Base-by-base conservation (phyloP, 2,888 invertebrate species). In the Ornithoptera priamus region DNA sequence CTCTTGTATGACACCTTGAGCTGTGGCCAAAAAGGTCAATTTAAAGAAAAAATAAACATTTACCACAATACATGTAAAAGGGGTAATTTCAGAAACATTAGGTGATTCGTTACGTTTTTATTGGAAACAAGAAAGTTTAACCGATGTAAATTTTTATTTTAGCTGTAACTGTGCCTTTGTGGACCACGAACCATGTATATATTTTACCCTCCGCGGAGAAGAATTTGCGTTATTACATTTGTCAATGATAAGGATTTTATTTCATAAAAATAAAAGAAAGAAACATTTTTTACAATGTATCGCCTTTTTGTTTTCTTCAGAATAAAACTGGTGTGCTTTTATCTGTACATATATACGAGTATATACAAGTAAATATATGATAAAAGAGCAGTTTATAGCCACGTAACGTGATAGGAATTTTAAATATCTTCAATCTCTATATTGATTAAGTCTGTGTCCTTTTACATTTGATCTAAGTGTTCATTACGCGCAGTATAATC, bases 371-470 rank as follows among this genome's bases (percentile, higher is more conserved):
- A 39, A 10, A 10, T 39, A 10, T 39, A 39, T 39, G 39, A 39
- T 39, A 39, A 39, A 39, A 39, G 39, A 39, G 39, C 39, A 39
- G 39, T 39, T 39, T 39, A 39, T 39, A 39, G 39, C 39, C 39
- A 39, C 39, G 39, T 8, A 39, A 39, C 10, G 10, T 39, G 10
- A 69, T 65, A 69, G 68, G 68, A 65, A 65, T 65, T 24, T 65
- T 42, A 69, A 65, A 24, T 39, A 65, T 61, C 61, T 39, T 39
- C 46, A 56, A 65, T 69, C 60, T 69, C 42, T n/a, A 69, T 69
- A 69, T 65, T 62, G 70, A 70, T 70, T 67, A 53, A 62, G 63
- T 66, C 62, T 63, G 36, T 65, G 70, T 62, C 66, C 66, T 69
- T 66, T 62, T 66, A 66, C 62, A 66, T 62, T 66, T 24, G 66